These are phyloP conservation scores for Caenorhabditis drosophilae DNA, from an alignment of 2,888 invertebrate species.

Conservation along the genomic window DNA sequence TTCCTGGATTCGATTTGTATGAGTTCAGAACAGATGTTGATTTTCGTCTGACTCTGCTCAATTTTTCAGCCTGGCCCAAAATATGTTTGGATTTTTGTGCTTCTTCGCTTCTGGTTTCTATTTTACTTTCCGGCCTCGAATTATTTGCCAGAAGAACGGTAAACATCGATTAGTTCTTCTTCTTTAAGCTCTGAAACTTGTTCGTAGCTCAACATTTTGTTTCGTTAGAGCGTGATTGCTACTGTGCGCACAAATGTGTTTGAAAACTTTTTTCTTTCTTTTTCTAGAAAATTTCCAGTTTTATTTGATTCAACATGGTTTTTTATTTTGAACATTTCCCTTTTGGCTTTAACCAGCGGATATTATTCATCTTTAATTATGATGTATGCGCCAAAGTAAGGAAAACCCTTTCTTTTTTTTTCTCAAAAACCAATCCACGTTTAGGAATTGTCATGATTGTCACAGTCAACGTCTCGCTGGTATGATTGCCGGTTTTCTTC, in stretches of 20 bases:
- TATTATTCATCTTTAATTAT: slow-evolving; percentile 89
- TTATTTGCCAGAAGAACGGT: slow-evolving; percentile 75
- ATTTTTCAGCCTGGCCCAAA: slow-evolving; percentile 78
- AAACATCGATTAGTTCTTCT: too few relatives aligned
- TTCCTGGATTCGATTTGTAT: slow-evolving; percentile 64
- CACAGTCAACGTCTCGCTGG: slow-evolving; percentile 25
- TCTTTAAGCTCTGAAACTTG: too few relatives aligned
- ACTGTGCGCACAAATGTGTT: too few relatives aligned
- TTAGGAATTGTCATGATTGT: slow-evolving; percentile 15
- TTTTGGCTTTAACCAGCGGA: slow-evolving; percentile 87
- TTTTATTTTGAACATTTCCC: slow-evolving; percentile 70
- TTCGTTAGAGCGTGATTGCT: too few relatives aligned
- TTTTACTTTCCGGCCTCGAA: slow-evolving; percentile 91
- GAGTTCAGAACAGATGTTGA: background rate
- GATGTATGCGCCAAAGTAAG: slow-evolving; percentile 83
- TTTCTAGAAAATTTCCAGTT: slow-evolving; percentile 75
- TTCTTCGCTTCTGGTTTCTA: slow-evolving; percentile 79
- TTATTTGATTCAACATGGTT: slow-evolving; percentile 77
- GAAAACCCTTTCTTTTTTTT: too few relatives aligned
- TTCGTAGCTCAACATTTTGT: too few relatives aligned
- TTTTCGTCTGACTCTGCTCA: background rate
- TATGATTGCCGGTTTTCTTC: slow-evolving; percentile 31
- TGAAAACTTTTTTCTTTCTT: too few relatives aligned
- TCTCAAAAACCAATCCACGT: background rate
- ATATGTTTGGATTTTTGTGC: slow-evolving; percentile 79